A percentile compares a stretch with the other conserved stretches of the same genome.
phyloP scores from a whole-genome alignment of 2,113 vertebrate species.

The Tragelaphus strepsiceros region DNA sequence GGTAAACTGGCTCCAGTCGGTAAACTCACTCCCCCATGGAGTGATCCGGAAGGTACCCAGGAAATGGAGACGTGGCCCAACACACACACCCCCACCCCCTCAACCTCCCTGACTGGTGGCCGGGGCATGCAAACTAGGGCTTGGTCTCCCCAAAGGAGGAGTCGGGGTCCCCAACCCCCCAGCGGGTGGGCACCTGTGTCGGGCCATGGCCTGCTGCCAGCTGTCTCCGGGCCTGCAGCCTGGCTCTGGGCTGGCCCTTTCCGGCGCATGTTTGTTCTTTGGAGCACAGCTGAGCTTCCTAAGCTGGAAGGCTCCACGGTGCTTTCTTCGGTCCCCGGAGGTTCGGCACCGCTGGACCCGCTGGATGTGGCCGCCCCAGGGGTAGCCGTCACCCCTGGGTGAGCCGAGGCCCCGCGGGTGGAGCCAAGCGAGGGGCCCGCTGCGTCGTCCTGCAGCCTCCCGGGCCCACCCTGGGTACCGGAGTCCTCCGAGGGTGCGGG shows the following conservation, averaged over 20 bases:
- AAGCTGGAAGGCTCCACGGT: accelerated
- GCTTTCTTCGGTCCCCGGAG: background rate
- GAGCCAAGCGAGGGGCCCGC: accelerated
- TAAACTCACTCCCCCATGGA: background rate
- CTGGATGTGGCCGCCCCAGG: background rate
- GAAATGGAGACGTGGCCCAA: background rate
- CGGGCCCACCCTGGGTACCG: background rate
- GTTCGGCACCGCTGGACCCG: accelerated
- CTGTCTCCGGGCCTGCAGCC: accelerated
- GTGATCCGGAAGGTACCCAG: background rate
- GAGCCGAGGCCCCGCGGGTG: accelerated
- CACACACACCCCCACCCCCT: background rate
- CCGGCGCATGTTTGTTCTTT: accelerated
- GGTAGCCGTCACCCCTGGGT: accelerated
- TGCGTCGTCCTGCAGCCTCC: accelerated
- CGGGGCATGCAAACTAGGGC: background rate
- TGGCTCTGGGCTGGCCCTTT: background rate
- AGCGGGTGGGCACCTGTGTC: accelerated
- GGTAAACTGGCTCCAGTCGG: background rate
- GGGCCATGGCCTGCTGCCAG: background rate
- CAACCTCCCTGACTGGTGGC: background rate
- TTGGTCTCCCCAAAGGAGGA: background rate
- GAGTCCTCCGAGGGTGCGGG: accelerated
- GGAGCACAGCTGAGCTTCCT: background rate
- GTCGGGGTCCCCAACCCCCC: accelerated